Base-by-base conservation (phyloP, 2,113 vertebrate species). In the Spea multiplicata region DNA sequence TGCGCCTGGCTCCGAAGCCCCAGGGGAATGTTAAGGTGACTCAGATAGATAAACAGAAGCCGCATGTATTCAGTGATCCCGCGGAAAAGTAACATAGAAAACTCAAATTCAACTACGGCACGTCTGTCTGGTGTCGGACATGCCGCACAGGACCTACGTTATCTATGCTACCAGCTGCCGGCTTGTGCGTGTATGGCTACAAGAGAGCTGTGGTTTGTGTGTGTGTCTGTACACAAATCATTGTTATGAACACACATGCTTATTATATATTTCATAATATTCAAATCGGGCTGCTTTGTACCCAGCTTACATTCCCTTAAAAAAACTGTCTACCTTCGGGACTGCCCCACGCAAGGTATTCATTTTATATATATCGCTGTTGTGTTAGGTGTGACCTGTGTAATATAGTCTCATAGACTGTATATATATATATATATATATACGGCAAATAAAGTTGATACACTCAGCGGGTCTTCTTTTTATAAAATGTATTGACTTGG, bases 261-360 rank as follows among this genome's bases (percentile, higher is more conserved):
- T 45, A 78, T 78, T 78, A 72, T 47, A n/a, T 52, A 72, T 72
- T 55, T 66, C 76, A 72, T 78, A 48, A 78, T 62, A 59, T 62
- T 12, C 64, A 70, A 77, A 59, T 44, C 57, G 64, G 57, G 17
- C 49, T 71, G 55, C 71, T 62, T 78, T 71, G 10, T 71, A 16
- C 49, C 30, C 30, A 30, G 14, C 14, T 68, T 53, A 71, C 47
- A 12, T 71, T n/a, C 16, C 30, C 30, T 30, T 30, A 30, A 30
- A 1, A 30, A 30, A 30, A 30, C 30, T 30, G 1, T 30, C 30
- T 1, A 30, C 30, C 30, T 30, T 30, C 30, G 30, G 30, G 30
- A 1, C 30, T 30, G 30, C 30, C 10, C 10, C 50, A 6, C 50
- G 6, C 50, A 6, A 2, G 50, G 1, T 12, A 1, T 53, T 6